phyloP scores from a whole-genome alignment of 2,113 vertebrate species.

The Theristicus caerulescens region DNA sequence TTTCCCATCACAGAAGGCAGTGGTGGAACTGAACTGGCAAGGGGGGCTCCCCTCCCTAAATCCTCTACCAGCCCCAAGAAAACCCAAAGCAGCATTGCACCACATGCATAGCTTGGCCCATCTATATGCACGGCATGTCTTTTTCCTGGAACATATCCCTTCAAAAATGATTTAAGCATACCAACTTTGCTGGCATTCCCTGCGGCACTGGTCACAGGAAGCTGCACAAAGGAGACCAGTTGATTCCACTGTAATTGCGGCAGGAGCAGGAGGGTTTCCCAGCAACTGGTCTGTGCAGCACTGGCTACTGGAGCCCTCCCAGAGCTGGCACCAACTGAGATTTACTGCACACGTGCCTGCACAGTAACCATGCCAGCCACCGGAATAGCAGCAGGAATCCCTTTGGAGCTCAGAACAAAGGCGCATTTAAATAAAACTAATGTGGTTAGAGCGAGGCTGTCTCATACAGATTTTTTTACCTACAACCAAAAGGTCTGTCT shows the following conservation, averaged over 20 bases:
- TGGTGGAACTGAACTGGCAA: neutral
- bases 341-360: neutral
- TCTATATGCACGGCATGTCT: neutral
- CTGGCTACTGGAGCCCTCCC: neutral
- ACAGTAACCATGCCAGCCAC: conserved; percentile 3
- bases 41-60: neutral
- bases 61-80: neutral
- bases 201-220: neutral
- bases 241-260: neutral
- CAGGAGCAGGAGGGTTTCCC: conserved; percentile 21
- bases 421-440: neutral
- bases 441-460: neutral
- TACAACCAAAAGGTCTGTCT: neutral
- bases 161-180: neutral
- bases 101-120: neutral
- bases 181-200: neutral
- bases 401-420: neutral
- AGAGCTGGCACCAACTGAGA: neutral
- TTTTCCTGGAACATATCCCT: neutral
- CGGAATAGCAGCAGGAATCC: neutral
- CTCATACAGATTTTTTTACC: neutral
- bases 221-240: neutral
- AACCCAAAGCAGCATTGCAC: neutral
- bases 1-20: neutral
- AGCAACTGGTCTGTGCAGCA: conserved; percentile 1